phyloP scores from a whole-genome alignment of 2,888 invertebrate species.

The Margaritifera margaritifera region DNA sequence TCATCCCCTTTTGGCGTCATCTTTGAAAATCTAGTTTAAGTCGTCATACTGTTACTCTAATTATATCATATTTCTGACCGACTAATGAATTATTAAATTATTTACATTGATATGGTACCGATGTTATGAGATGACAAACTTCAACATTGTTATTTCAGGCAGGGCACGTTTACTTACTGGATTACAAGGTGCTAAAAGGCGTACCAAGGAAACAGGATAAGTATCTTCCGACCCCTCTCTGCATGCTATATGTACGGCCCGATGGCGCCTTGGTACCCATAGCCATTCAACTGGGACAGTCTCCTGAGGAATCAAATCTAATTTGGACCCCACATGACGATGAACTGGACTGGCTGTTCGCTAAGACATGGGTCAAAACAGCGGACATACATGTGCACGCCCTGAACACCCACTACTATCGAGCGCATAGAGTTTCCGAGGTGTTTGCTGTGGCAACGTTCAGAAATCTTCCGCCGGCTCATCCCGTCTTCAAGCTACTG shows the following conservation, averaged over 20 bases:
- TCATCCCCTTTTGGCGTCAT: too few relatives aligned
- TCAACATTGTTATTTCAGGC: constrained; percentile 14
- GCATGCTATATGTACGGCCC: constrained; percentile 30
- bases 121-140: too few relatives aligned
- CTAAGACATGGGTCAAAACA: constrained; percentile 29
- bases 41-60: too few relatives aligned
- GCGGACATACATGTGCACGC: constrained; percentile 32
- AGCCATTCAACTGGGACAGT: constrained; percentile 32
- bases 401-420: constrained; percentile 25
- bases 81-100: background rate
- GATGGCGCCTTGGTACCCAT: constrained; percentile 30
- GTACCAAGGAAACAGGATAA: constrained; percentile 9
- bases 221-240: constrained; percentile 24
- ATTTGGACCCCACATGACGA: constrained; percentile 36
- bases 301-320: constrained; percentile 26
- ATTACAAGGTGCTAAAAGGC: constrained; percentile 24
- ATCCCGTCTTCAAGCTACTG: constrained; percentile 32
- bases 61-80: too few relatives aligned
- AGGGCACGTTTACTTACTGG: constrained; percentile 33
- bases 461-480: constrained; percentile 31
- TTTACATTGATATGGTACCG: too few relatives aligned
- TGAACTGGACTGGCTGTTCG: constrained; percentile 32
- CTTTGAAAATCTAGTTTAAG: too few relatives aligned
- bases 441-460: constrained; percentile 22
- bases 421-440: constrained; percentile 32